Evolutionary conservation across 2,797 vertebrate species (phyloP), one percentile per base, ranked within the genome.

Genomic region (Helarctos malayanus): DNA sequence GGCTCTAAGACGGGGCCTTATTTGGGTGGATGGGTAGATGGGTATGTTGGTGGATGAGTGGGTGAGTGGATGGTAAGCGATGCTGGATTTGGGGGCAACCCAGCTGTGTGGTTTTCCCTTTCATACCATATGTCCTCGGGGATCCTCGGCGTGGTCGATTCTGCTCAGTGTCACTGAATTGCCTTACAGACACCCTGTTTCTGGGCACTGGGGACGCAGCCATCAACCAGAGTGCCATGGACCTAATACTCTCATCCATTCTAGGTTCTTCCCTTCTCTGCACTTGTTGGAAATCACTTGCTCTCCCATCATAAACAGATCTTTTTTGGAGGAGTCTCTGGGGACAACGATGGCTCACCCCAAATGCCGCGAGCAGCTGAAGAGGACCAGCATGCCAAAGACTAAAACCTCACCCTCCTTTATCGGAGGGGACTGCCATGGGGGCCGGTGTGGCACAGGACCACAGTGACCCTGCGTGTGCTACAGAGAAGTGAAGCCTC

Each of bases 1-100:
- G 1, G 45, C 35, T 49, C 41, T 27, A 14, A 7, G 56, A 8
- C 0, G 54, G 2, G 29, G 38, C 8, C 13, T 23, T 15, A 4
- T 18, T n/a, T 21, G 38, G 35, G n/a, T 5, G 52, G 21, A 0
- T 7, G 25, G 7, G 13, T 61, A 2, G 2, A 5, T 21, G 18
- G 18, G 4, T 3, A 2, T 14, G 4, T 3, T 1, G 5, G 23
- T 3, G 12, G 32, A 0, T 7, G 41, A 32, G 2, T 3, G 12
- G 32, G 0, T 7, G 41, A 32, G 2, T 3, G 32, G 18, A 1
- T 5, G 11, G 10, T 21, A 2, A 25, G 29, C 21, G 29, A 7
- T 8, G 54, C 25, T 13, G 54, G 9, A 10, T n/a, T 25, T 75
- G 13, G 32, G 41, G 41, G 56, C 12, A n/a, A 0, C 38, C 15